Percentiles rank a stretch among this genome's conserved stretches.
These are phyloP conservation scores for Reinhardtius hippoglossoides DNA, from an alignment of 2,113 vertebrate genomes.

Conservation along the genomic window DNA sequence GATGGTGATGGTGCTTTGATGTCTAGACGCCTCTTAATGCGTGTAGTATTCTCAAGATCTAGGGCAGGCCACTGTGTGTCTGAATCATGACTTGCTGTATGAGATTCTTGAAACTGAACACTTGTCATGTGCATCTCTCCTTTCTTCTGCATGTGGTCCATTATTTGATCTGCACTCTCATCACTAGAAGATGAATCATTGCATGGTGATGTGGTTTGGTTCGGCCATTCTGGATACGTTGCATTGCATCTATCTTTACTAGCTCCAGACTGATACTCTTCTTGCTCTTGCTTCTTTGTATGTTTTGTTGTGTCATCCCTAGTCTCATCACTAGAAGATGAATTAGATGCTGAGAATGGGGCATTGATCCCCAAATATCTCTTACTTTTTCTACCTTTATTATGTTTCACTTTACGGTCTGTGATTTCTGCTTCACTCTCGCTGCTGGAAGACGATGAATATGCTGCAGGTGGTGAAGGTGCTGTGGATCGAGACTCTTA, in stretches of 20 bases:
- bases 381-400: not conserved
- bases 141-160: not conserved
- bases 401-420: not conserved
- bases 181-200: too few relatives aligned
- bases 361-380: too few relatives aligned
- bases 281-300: too few relatives aligned
- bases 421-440: constrained; percentile 53
- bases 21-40: not conserved
- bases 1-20: constrained; percentile 37
- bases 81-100: too few relatives aligned
- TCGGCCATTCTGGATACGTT: too few relatives aligned
- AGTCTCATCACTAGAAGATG: too few relatives aligned
- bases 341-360: too few relatives aligned
- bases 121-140: not conserved
- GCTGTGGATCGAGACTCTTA: constrained; percentile 2
- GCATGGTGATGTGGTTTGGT: too few relatives aligned
- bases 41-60: not conserved
- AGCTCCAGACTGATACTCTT: too few relatives aligned
- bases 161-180: not conserved
- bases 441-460: constrained; percentile 38
- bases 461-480: not conserved
- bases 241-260: too few relatives aligned
- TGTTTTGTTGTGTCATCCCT: too few relatives aligned
- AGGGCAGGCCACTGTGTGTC: too few relatives aligned
- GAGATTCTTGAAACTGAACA: not conserved